A percentile compares a stretch with the other conserved stretches of the same genome.
phyloP scores from a whole-genome alignment of 2,113 vertebrate genomes.

The Chionomys nivalis region DNA sequence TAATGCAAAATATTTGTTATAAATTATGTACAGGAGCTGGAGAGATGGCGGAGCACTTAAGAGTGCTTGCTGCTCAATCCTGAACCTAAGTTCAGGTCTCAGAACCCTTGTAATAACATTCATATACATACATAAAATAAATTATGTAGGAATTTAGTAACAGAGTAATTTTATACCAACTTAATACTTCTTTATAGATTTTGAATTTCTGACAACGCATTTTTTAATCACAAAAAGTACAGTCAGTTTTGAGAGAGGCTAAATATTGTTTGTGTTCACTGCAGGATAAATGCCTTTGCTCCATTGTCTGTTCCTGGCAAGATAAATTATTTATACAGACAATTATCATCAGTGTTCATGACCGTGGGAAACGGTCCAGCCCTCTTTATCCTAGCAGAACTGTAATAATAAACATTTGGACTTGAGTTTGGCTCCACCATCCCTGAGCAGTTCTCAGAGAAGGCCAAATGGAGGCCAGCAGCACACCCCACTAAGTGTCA shows the following conservation, averaged over 20 bases:
- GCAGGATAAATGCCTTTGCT: not conserved
- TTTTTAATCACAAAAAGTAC: not conserved
- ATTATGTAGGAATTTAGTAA: not conserved
- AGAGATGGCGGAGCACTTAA: not conserved
- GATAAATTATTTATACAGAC: slow-evolving; percentile 45
- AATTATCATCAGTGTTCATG: not conserved
- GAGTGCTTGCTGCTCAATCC: not conserved
- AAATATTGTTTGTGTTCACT: not conserved
- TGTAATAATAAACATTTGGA: not conserved
- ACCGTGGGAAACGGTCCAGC: not conserved
- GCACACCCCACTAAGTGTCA: not conserved
- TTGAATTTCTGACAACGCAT: not conserved
- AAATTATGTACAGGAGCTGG: not conserved
- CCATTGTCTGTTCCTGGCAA: not conserved
- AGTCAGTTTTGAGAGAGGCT: slow-evolving; percentile 28
- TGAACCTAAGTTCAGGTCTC: not conserved
- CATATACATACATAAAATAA: not conserved
- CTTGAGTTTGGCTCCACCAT: not conserved
- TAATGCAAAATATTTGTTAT: not conserved
- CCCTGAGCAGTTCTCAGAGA: not conserved
- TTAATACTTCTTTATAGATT: not conserved
- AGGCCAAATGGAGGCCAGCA: not conserved
- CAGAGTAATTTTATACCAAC: not conserved
- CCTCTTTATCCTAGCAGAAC: not conserved
- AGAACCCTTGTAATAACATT: not conserved